Base-by-base conservation (phyloP, 2,113 vertebrate species). In the Psilopsiagon aurifrons region DNA sequence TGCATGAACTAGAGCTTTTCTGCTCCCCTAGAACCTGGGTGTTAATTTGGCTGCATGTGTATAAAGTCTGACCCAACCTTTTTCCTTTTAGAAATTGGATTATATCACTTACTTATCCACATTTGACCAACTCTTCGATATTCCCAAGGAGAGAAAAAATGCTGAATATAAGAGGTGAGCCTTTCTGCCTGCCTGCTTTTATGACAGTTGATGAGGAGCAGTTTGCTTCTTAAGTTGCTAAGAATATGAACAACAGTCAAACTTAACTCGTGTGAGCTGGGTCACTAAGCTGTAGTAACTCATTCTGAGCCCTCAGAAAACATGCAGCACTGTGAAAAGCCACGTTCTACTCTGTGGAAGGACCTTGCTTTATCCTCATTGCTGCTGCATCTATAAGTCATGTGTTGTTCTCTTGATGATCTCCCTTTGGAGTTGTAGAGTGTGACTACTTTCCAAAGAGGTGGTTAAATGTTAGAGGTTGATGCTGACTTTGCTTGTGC, bases 111-210 rank as follows among this genome's bases (percentile, higher is more conserved):
- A 99, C 97, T 97, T 99, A 83, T 99, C 99, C 7, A 99, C 99
- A 3, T 99, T 99, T 66, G 99, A 99, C 97, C 99, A 99, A 77
- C 98, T 99, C n/a, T 99, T 99, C 23, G 99, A 99, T 97, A 99
- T 99, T 98, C 98, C 99, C 64, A 99, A 99, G 93, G 99, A 99
- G 96, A 97, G 99, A 49, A 99, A 99, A 96, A 99, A 99, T 54
- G 99, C 99, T 4, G 99, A 99, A 39, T 99, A 99, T 90, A 99
- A 99, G 91, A 99, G 98, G 99, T 99, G 95, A 92, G 98, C 68
- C 16, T 63, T 83, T 33, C 47, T 69, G 4, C 44, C 33, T 83
- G 18, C 60, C 81, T 60, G 49, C 64, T 43, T 37, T 52, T 10
- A 1, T 68, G 54, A 17, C 17, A 28, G 24, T 8, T 66, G 52